Conservation (phyloP, 2,113 vertebrate genomes). For the Pomatorhinus ruficollis region DNA sequence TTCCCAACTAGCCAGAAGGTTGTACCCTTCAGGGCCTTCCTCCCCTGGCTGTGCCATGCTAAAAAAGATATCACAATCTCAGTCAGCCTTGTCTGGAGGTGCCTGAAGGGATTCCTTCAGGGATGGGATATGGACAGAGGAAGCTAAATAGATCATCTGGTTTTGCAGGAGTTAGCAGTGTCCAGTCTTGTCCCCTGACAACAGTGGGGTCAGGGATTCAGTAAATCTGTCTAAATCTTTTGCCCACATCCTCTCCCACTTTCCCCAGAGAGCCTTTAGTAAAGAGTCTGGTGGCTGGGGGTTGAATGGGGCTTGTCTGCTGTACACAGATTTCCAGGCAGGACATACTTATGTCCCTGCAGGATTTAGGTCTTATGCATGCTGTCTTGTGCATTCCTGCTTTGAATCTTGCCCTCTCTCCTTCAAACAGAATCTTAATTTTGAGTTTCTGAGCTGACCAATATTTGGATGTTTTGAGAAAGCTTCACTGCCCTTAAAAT, state of each 20-base stretch:
- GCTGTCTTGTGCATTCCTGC: neutral
- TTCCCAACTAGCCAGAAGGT: neutral
- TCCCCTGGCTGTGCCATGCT: accelerated
- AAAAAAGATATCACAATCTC: neutral
- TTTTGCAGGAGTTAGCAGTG: neutral
- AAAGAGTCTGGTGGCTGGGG: neutral
- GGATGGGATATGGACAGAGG: neutral
- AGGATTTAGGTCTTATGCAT: neutral
- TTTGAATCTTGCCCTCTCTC: neutral
- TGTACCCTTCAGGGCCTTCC: neutral
- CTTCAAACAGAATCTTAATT: neutral
- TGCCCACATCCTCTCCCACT: neutral
- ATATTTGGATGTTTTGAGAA: neutral
- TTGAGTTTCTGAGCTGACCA: neutral
- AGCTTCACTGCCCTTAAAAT: neutral
- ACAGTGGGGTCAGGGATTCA: neutral
- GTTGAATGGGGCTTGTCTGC: neutral
- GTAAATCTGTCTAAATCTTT: neutral
- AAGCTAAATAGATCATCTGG: neutral
- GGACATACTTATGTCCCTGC: neutral
- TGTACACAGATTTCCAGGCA: neutral
- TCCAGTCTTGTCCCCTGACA: neutral
- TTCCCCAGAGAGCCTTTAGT: neutral
- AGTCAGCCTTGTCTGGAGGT: neutral
- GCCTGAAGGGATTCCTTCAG: neutral